Evolutionary conservation across 1,140 invertebrate genomes (phyloP).

Genomic region (Pogonognathellus flavescens): DNA sequence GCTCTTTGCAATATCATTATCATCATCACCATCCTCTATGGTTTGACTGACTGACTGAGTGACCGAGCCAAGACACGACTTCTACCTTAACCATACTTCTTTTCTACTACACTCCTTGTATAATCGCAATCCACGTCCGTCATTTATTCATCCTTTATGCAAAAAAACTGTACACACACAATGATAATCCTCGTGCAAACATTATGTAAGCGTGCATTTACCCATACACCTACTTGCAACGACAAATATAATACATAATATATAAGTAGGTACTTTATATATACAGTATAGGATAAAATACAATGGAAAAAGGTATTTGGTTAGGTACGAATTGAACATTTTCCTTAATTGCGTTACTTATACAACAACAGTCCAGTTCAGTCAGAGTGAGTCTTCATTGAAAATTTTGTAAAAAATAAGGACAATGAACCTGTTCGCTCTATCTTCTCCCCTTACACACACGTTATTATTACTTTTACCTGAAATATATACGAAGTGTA

Average conservation of each 20-base stretch:
- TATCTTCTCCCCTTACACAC: neutral
- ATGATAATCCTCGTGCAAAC: too few relatives aligned
- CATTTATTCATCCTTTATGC: neutral
- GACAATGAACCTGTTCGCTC: conserved; percentile 10
- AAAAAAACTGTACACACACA: conserved; percentile 14
- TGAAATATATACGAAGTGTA: neutral
- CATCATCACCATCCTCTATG: conserved; percentile 18
- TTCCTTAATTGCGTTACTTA: conserved; percentile 32
- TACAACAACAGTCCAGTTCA: neutral
- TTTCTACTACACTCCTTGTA: neutral
- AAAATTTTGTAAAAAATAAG: conserved; percentile 41
- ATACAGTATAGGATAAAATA: too few relatives aligned
- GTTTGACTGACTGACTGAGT: conserved; percentile 46
- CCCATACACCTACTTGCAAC: too few relatives aligned
- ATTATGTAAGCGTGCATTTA: too few relatives aligned
- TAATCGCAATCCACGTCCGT: neutral
- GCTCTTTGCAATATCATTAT: conserved; percentile 33
- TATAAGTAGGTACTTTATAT: too few relatives aligned
- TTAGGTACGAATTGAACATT: neutral
- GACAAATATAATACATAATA: too few relatives aligned
- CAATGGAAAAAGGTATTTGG: too few relatives aligned
- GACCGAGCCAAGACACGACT: conserved; percentile 31
- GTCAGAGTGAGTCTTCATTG: neutral
- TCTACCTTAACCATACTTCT: neutral
- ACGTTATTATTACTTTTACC: conserved; percentile 45